Evolutionary conservation across 2,888 invertebrate species (phyloP).

Genomic region (Strigamia transsilvanica): DNA sequence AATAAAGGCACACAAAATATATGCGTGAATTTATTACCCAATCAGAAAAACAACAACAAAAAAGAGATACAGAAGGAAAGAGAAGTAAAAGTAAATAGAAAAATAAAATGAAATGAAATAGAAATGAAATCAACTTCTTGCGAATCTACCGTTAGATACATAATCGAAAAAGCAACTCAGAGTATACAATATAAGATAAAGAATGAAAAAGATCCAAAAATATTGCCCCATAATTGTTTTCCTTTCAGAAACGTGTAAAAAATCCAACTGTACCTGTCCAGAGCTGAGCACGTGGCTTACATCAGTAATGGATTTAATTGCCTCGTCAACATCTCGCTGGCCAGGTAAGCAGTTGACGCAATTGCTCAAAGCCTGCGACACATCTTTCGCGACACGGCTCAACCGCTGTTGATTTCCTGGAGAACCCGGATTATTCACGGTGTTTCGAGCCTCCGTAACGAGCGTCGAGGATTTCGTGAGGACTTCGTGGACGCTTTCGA

Average conservation of each 20-base stretch:
- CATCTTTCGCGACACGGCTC: conserved; percentile 78
- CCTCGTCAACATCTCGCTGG: conserved; percentile 91
- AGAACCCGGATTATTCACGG: conserved; percentile 73
- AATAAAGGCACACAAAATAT: conserved; percentile 2
- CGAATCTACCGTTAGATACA: not conserved
- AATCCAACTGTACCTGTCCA: conserved; percentile 58
- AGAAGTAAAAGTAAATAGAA: not conserved
- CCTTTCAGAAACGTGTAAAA: conserved; percentile 22
- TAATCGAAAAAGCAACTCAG: not conserved
- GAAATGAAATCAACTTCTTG: not conserved
- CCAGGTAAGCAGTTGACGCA: conserved; percentile 89
- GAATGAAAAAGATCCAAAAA: not conserved
- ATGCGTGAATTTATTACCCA: conserved; percentile 7
- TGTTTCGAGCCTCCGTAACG: conserved; percentile 83
- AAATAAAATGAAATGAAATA: not conserved
- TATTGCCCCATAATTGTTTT: conserved; percentile 7
- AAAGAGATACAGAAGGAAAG: not conserved
- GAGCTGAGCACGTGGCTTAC: conserved; percentile 72
- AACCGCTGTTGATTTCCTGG: conserved; percentile 71
- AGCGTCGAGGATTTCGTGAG: conserved; percentile 79
- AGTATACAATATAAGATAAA: not conserved
- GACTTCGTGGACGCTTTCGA: conserved; percentile 76
- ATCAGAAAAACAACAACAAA: not conserved
- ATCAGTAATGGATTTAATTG: conserved; percentile 81
- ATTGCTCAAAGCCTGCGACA: conserved; percentile 73